Evolutionary conservation across 2,113 vertebrate species (phyloP).

Genomic region (Jaculus jaculus): DNA sequence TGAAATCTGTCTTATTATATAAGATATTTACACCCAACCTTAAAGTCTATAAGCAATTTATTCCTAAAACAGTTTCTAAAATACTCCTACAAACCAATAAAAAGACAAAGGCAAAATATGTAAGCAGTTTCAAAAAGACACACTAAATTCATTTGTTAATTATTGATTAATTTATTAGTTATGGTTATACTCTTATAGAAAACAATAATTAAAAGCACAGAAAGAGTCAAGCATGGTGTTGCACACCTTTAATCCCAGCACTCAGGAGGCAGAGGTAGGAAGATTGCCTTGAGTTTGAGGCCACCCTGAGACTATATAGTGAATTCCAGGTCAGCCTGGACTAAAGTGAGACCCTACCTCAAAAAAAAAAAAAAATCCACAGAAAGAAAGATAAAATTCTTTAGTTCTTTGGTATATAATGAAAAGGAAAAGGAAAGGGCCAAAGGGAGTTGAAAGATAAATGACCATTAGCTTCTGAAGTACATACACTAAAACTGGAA

Average conservation of each 20-base stretch:
- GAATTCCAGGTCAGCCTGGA: too few species aligned
- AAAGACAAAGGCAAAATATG: not conserved
- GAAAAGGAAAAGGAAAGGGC: not conserved
- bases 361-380: too few species aligned
- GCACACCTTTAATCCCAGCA: too few species aligned
- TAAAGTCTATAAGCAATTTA: conserved; percentile 36
- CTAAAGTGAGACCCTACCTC: too few species aligned
- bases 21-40: conserved; percentile 30
- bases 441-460: not conserved
- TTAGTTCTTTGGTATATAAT: not conserved
- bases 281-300: too few species aligned
- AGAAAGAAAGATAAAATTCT: not conserved
- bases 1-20: conserved; percentile 1
- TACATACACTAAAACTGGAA: not conserved
- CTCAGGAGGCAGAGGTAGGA: too few species aligned
- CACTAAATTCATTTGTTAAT: conserved; percentile 10
- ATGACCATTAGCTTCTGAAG: not conserved
- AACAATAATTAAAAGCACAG: conserved; percentile 35
- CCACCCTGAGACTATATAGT: too few species aligned
- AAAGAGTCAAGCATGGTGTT: too few species aligned
- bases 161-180: not conserved
- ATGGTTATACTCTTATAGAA: not conserved
- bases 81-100: not conserved
- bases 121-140: not conserved
- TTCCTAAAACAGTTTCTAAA: not conserved